Percentiles rank a stretch among this genome's conserved stretches.
phyloP scores from a whole-genome alignment of 2,797 vertebrate species.

The Enteromius anoplus region DNA sequence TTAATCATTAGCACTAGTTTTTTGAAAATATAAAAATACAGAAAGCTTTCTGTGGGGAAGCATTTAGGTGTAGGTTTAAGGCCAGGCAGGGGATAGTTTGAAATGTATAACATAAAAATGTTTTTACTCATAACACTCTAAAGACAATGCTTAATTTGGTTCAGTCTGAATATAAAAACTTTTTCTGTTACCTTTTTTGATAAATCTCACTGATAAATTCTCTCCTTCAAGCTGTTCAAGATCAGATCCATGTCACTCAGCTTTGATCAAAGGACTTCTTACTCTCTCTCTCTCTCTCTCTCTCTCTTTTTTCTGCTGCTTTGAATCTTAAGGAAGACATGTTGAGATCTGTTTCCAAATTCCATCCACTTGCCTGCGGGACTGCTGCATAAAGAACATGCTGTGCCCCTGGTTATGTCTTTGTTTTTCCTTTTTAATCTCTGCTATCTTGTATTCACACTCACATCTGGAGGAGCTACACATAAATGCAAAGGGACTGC shows the following conservation, averaged over 20 bases:
- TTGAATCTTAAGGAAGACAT: constrained; percentile 43
- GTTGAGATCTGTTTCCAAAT: constrained; percentile 60
- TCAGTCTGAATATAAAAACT: not conserved
- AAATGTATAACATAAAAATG: not conserved
- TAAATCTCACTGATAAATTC: constrained; percentile 1
- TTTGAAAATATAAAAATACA: not conserved
- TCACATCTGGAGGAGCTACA: constrained; percentile 23
- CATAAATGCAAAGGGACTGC: constrained; percentile 21
- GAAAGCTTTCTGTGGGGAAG: not conserved
- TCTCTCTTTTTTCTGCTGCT: not conserved
- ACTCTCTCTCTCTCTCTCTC: not conserved
- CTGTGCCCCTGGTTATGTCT: constrained; percentile 48
- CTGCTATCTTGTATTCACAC: not conserved
- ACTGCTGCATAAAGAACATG: constrained; percentile 48
- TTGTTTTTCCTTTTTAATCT: constrained; percentile 43
- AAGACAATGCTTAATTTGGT: no score
- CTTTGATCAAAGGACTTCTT: constrained; percentile 27
- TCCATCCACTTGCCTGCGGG: constrained; percentile 48
- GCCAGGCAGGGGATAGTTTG: not conserved
- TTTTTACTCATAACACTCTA: no score
- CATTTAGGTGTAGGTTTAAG: not conserved
- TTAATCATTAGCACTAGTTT: no score
- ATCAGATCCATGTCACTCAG: constrained; percentile 21
- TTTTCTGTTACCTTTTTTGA: not conserved
- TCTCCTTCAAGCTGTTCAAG: constrained; percentile 1